Evolutionary conservation across 2,888 invertebrate genomes (phyloP), one percentile per base, ranked within the genome.

Genomic region (Laothoe populi): DNA sequence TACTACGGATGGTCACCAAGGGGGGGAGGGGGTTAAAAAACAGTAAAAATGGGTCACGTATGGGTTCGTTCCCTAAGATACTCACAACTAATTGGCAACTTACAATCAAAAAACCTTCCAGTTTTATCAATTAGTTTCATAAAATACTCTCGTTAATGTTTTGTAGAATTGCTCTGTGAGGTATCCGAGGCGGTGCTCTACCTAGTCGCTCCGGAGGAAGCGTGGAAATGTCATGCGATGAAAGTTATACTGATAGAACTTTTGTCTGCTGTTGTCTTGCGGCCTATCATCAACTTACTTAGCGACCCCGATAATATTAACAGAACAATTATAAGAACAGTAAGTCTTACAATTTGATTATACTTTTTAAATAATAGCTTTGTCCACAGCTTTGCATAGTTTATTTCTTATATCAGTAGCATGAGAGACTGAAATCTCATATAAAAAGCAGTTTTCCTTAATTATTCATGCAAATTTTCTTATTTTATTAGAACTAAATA

Each of bases 281-380:
- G 94, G 61, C 97, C 97, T 0, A 87, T 96, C 42, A 89, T 97
- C 57, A 94, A 95, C 77, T 87, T 96, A 70, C 84, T 97, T 65
- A 96, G 97, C 48, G 97, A 98, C 89, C 98, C 98, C 59, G 98
- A 98, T 93, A 98, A 96, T 82, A 96, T 98, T 71, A 98, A 98
- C 90, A 96, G 97, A 87, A 95, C 96, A 66, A 96, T 98, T 79
- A 95, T 98, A 77, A 97, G 96, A 96, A 94, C 96, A 94, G 98
- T 98, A 85, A 94, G 95, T 93, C 19, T 4, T n/a, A 16, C n/a
- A n/a, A n/a, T 44, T 16, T 16, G 3, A 42, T 13, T 57, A 64
- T 60, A 0, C 16, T n/a, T 5, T 10, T 24, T n/a, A n/a, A 26
- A 3, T 31, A 13, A n/a, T n/a, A n/a, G n/a, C n/a, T n/a, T n/a